Base-by-base conservation (phyloP, 2,888 invertebrate genomes). In the Conops quadrifasciatus region DNA sequence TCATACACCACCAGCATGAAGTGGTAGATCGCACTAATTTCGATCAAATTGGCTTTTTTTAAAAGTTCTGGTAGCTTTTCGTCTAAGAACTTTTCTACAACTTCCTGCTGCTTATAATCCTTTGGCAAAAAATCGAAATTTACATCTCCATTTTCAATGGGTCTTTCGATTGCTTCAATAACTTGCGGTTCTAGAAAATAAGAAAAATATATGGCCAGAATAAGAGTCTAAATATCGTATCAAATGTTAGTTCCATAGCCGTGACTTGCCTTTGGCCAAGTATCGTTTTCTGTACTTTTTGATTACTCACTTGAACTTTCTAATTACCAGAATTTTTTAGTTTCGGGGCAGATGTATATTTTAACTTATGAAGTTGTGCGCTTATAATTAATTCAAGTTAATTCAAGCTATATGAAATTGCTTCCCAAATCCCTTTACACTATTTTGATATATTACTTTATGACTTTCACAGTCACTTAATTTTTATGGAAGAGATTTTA, bases 1-100 rank as follows among this genome's bases (percentile, higher is more conserved):
- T 64, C 65, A 30, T 77, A 81, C 0, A 78, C 77, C 26, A 58
- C 53, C 19, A 76, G 15, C 51, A 80, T 67, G 74, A 79, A 82
- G 36, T 75, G 73, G 2, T 75, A 72, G 16, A 78, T 69, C 26
- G 70, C 64, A n/a, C 78, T 76, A 19, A 75, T 73, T 70, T 75
- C 75, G n/a, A 72, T 45, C 15, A 75, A 19, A 62, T 67, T 73
- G 0, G 75, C 73, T n/a, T 69, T 71, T 67, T 67, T 64, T 51
- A 73, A 72, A 26, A 74, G 67, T 11, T 69, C 68, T 5, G 74
- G 49, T 26, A 75, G 47, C 19, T 72, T 66, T 5, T 60, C 67
- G 65, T 45, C n/a, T 26, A 78, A 28, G 71, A 81, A 83, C 43
- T 60, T 58, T 19, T 49, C 59, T 1, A 81, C 69, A n/a, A 76